These are phyloP conservation scores for Venusia cambrica DNA, from an alignment of 2,888 invertebrate genomes.

Conservation along the genomic window DNA sequence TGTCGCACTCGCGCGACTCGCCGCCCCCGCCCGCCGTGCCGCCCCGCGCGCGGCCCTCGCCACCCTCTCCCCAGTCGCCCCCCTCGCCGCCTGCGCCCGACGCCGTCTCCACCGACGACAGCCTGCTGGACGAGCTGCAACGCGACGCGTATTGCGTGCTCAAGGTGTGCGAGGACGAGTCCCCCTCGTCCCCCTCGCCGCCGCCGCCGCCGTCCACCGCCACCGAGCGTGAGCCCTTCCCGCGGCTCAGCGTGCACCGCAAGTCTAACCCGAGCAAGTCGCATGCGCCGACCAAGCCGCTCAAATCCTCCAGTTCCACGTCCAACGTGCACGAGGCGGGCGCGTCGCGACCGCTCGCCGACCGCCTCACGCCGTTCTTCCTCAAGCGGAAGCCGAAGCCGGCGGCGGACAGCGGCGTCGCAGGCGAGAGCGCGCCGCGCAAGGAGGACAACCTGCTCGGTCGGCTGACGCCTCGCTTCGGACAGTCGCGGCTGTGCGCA, in stretches of 20 bases:
- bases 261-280: constrained; percentile 73
- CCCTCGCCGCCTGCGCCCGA: constrained; percentile 43
- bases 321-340: constrained; percentile 70
- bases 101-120: constrained; percentile 62
- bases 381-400: constrained; percentile 65
- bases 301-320: constrained; percentile 70
- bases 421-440: constrained; percentile 37
- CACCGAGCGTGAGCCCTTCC: constrained; percentile 67
- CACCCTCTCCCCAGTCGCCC: constrained; percentile 25
- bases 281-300: constrained; percentile 44
- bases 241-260: constrained; percentile 63
- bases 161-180: constrained; percentile 66
- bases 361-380: constrained; percentile 71
- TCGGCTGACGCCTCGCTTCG: constrained; percentile 69
- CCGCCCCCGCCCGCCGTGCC: constrained; percentile 36
- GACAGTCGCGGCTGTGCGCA: constrained; percentile 63
- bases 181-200: constrained; percentile 24
- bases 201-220: constrained; percentile 34
- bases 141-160: constrained; percentile 65
- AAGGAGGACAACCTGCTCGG: constrained; percentile 70
- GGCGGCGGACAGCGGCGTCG: constrained; percentile 40
- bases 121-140: constrained; percentile 67
- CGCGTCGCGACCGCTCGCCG: constrained; percentile 59
- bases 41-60: constrained; percentile 46
- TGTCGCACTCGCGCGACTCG: constrained; percentile 47